Evolutionary conservation across 1,140 invertebrate genomes (phyloP).

Genomic region (Zophobas morio): DNA sequence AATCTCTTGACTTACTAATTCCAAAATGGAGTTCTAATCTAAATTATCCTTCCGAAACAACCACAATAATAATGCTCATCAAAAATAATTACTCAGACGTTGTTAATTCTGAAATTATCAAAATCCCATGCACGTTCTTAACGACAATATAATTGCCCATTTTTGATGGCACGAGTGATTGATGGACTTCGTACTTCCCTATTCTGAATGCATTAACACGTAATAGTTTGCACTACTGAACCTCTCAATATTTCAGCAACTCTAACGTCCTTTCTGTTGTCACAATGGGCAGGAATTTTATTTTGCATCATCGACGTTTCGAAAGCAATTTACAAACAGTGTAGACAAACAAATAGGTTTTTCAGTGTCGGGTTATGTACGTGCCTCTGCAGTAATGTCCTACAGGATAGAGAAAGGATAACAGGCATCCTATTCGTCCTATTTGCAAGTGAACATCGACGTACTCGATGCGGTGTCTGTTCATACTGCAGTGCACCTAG

Average conservation of each 20-base stretch:
- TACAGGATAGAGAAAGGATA: not conserved
- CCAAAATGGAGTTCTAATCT: no score
- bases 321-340: slow-evolving; percentile 19
- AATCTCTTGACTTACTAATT: no score
- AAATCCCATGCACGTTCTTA: slow-evolving; percentile 11
- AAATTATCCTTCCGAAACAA: no score
- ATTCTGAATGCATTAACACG: slow-evolving; percentile 12
- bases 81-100: no score
- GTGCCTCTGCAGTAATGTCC: not conserved
- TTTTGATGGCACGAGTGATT: slow-evolving; percentile 7
- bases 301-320: slow-evolving; percentile 27
- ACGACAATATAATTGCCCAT: slow-evolving; percentile 22
- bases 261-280: not conserved
- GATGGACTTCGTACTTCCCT: slow-evolving; percentile 2
- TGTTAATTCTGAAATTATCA: not conserved
- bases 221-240: slow-evolving; percentile 3
- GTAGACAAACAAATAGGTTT: slow-evolving; percentile 10
- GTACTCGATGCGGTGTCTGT: slow-evolving; percentile 4
- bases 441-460: not conserved
- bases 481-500: slow-evolving; percentile 2
- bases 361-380: slow-evolving; percentile 10
- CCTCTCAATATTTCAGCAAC: not conserved
- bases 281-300: slow-evolving; percentile 10
- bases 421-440: not conserved
- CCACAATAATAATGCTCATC: no score